Evolutionary conservation across 2,888 invertebrate genomes (phyloP).

Genomic region (Anticlea derivata): DNA sequence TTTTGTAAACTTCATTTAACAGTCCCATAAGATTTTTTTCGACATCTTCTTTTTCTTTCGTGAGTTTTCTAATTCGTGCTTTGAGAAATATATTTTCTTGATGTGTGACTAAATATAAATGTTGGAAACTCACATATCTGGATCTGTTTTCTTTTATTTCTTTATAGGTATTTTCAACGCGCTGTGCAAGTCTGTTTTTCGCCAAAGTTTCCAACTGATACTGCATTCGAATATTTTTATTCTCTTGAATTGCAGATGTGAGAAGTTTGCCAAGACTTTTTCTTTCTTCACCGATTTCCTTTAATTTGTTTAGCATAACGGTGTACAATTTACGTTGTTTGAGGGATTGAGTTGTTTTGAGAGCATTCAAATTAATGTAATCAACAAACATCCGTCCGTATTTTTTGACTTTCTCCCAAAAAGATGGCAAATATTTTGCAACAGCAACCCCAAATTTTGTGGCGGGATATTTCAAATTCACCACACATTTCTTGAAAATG

Average conservation of each 20-base stretch:
- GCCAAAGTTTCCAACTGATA: conserved; percentile 61
- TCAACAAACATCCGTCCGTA: neutral
- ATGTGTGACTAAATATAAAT: conserved; percentile 62
- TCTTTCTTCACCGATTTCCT: conserved; percentile 58
- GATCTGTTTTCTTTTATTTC: conserved; percentile 61
- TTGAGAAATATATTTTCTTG: conserved; percentile 70
- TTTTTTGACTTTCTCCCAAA: conserved; percentile 35
- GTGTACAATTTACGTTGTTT: conserved; percentile 40
- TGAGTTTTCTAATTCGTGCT: conserved; percentile 55
- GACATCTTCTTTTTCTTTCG: conserved; percentile 57
- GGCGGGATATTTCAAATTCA: conserved; percentile 45
- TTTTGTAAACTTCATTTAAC: conserved; percentile 62
- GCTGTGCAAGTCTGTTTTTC: conserved; percentile 56
- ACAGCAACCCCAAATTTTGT: conserved; percentile 34
- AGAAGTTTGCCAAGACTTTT: conserved; percentile 59
- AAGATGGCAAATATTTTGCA: conserved; percentile 28
- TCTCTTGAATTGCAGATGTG: conserved; percentile 62
- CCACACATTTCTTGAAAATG: conserved; percentile 20
- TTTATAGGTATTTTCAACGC: conserved; percentile 60
- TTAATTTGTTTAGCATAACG: conserved; percentile 57
- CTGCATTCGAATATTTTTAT: conserved; percentile 61
- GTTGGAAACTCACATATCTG: conserved; percentile 62
- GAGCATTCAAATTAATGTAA: conserved; percentile 4
- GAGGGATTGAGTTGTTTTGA: conserved; percentile 10
- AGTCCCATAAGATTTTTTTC: conserved; percentile 60